phyloP scores from a whole-genome alignment of 2,797 vertebrate genomes.

The Alcedo atthis region DNA sequence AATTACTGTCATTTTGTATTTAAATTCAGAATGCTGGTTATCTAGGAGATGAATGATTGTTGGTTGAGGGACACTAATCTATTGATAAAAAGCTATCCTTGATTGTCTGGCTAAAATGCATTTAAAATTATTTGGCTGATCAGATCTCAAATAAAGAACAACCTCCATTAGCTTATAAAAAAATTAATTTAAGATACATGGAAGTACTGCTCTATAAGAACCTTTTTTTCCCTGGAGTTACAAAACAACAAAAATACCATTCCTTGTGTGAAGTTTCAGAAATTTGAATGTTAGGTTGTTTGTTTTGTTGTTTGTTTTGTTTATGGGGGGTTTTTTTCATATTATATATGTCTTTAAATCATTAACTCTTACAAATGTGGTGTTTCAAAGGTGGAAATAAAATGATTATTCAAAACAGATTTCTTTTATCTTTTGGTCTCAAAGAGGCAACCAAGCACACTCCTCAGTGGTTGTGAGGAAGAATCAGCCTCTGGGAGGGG shows the following conservation, averaged over 20 bases:
- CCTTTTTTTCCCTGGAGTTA: neutral
- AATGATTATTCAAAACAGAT: neutral
- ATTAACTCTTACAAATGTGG: neutral
- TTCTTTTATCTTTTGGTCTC: neutral
- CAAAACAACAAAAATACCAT: neutral
- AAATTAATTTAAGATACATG: neutral
- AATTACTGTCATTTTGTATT: neutral
- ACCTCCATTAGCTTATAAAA: neutral
- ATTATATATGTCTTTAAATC: neutral
- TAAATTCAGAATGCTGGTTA: neutral
- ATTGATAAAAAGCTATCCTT: neutral
- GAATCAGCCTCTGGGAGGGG: neutral
- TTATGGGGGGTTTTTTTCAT: too few species aligned
- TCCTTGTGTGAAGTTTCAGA: neutral
- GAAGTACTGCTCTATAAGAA: neutral
- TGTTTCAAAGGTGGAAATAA: neutral
- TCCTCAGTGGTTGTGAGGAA: neutral
- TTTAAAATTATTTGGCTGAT: neutral
- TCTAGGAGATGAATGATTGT: neutral
- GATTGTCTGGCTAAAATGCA: neutral
- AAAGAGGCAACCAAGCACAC: neutral
- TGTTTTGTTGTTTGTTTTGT: too few species aligned
- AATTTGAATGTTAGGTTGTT: too few species aligned
- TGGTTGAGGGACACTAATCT: neutral
- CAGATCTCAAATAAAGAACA: neutral